Percentiles rank a stretch among this genome's conserved stretches.
These are phyloP conservation scores for Antechinus flavipes DNA, from an alignment of 2,113 vertebrate species.

Conservation along the genomic window DNA sequence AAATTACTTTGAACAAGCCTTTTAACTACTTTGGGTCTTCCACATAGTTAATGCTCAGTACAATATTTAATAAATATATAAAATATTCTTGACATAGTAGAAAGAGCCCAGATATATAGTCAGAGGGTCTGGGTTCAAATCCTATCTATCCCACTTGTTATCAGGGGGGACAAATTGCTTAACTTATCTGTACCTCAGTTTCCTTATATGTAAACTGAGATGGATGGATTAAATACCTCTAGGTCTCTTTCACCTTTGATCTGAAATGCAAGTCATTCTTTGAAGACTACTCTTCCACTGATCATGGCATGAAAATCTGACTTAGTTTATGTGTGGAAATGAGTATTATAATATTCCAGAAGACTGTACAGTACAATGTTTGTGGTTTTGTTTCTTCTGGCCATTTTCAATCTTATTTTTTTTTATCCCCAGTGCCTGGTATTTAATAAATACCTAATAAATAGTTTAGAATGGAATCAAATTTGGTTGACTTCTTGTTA, in stretches of 20 bases:
- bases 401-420: not conserved
- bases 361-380: not conserved
- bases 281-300: not conserved
- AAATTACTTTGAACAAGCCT: not conserved
- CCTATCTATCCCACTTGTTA: not conserved
- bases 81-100: not conserved
- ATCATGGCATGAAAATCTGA: not conserved
- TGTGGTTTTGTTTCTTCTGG: not conserved
- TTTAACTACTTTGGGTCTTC: not conserved
- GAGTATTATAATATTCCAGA: not conserved
- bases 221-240: not conserved
- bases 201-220: not conserved
- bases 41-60: not conserved
- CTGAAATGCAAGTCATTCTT: not conserved
- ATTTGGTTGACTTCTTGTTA: not conserved
- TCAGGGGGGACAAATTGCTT: not conserved
- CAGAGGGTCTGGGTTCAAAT: not conserved
- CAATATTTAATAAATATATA: not conserved
- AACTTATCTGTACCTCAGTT: not conserved
- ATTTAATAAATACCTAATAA: not conserved
- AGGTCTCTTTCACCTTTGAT: not conserved
- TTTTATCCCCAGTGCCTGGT: not conserved
- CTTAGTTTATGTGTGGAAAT: not conserved
- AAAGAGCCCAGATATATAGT: not conserved
- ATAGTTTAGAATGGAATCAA: not conserved